Percentiles rank a stretch among this genome's conserved stretches.
Evolutionary conservation across 2,797 vertebrate genomes (phyloP).

Genomic region (Oreortyx pictus): DNA sequence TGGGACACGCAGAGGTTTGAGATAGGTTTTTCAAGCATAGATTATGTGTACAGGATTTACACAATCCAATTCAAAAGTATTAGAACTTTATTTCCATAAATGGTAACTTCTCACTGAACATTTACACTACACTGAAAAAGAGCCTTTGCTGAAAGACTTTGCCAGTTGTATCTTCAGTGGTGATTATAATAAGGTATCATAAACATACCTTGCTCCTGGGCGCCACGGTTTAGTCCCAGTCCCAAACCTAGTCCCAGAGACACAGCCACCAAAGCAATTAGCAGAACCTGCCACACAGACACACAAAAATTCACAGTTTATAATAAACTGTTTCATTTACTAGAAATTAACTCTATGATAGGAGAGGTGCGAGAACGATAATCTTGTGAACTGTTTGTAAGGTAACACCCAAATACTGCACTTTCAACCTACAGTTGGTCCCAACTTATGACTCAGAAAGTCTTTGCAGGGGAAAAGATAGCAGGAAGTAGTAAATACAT

Average conservation of each 20-base stretch:
- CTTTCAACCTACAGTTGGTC: not conserved
- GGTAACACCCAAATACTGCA: not conserved
- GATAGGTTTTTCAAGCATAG: not conserved
- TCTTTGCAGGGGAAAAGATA: not conserved
- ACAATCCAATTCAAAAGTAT: not conserved
- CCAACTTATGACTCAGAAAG: not conserved
- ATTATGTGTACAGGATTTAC: not conserved
- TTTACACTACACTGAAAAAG: not conserved
- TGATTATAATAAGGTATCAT: not conserved
- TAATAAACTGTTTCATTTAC: not conserved
- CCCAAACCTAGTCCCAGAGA: constrained; percentile 81
- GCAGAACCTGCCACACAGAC: constrained; percentile 77
- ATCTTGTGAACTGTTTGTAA: not conserved
- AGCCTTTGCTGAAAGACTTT: not conserved
- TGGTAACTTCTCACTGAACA: not conserved
- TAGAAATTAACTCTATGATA: not conserved
- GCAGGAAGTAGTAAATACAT: not conserved
- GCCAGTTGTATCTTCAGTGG: not conserved
- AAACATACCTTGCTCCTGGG: constrained; percentile 73
- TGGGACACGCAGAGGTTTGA: not conserved
- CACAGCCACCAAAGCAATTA: constrained; percentile 76
- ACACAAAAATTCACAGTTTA: not conserved
- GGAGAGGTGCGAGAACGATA: not conserved
- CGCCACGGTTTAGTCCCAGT: constrained; percentile 72
- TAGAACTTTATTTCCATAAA: not conserved